phyloP scores from a whole-genome alignment of 2,888 invertebrate species.

The Oegoconia quadripuncta region DNA sequence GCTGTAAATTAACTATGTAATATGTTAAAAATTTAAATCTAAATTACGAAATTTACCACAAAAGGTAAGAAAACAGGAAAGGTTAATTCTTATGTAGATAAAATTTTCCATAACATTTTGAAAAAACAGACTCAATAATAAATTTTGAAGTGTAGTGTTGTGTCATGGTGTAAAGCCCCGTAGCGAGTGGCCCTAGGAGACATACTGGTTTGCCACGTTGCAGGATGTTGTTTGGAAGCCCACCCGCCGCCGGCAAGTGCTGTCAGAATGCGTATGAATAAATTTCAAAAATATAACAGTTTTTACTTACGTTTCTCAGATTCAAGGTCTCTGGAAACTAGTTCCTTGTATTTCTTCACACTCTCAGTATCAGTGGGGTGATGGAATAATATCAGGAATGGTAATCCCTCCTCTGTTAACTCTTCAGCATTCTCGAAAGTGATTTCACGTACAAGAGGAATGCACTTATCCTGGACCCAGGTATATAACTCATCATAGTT shows the following conservation, averaged over 20 bases:
- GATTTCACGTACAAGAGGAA: slow-evolving; percentile 97
- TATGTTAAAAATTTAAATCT: too few relatives aligned
- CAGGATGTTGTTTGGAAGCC: too few relatives aligned
- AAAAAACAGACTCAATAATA: too few relatives aligned
- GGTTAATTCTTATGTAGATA: too few relatives aligned
- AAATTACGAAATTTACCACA: too few relatives aligned
- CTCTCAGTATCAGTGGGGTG: slow-evolving; percentile 88
- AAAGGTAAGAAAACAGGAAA: too few relatives aligned
- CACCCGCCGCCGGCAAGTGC: background rate
- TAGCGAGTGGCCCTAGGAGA: too few relatives aligned
- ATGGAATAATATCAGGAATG: slow-evolving; percentile 98
- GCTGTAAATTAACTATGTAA: too few relatives aligned
- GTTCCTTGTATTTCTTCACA: slow-evolving; percentile 90
- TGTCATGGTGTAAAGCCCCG: too few relatives aligned
- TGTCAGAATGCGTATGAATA: slow-evolving; percentile 8
- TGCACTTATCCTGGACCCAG: slow-evolving; percentile 96
- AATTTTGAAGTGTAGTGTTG: too few relatives aligned
- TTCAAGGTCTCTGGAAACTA: slow-evolving; percentile 87
- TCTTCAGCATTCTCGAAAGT: slow-evolving; percentile 99
- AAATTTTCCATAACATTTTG: too few relatives aligned
- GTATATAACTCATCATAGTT: slow-evolving; percentile 91
- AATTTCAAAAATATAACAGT: slow-evolving; percentile 1
- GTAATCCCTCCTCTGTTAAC: slow-evolving; percentile 98
- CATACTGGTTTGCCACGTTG: too few relatives aligned
- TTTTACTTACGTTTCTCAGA: slow-evolving; percentile 92